These are phyloP conservation scores for Eupithecia vulgata DNA, from an alignment of 2,888 invertebrate genomes.

Conservation along the genomic window DNA sequence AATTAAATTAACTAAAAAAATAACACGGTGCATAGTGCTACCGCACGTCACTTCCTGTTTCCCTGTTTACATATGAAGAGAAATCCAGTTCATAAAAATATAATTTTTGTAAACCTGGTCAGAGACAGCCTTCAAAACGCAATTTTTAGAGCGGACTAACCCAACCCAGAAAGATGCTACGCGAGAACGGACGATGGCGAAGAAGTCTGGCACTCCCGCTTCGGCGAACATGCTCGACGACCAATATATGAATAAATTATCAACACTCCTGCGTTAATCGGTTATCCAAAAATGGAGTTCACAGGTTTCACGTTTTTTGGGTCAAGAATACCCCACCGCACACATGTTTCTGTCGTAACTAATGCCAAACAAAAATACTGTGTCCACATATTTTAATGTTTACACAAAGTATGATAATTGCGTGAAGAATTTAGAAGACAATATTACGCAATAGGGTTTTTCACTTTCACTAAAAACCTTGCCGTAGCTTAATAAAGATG, in stretches of 20 bases:
- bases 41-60: too few relatives aligned
- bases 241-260: constrained; percentile 23
- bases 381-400: constrained; percentile 40
- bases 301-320: constrained; percentile 35
- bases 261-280: constrained; percentile 1
- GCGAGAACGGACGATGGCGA: too few relatives aligned
- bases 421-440: background rate
- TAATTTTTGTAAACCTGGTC: too few relatives aligned
- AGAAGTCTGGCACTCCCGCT: too few relatives aligned
- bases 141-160: too few relatives aligned
- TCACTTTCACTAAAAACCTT: constrained; percentile 18
- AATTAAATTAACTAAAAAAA: too few relatives aligned
- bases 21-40: too few relatives aligned
- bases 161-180: too few relatives aligned
- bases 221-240: too few relatives aligned
- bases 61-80: too few relatives aligned
- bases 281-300: constrained; percentile 15
- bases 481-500: constrained; percentile 5
- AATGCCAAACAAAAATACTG: constrained; percentile 15
- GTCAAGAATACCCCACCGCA: constrained; percentile 44
- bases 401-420: constrained; percentile 32
- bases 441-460: background rate
- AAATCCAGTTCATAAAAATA: too few relatives aligned
- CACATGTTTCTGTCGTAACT: constrained; percentile 33
- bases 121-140: too few relatives aligned